Evolutionary conservation across 2,888 invertebrate species (phyloP).

Genomic region (Dryocosmus kuriphilus): DNA sequence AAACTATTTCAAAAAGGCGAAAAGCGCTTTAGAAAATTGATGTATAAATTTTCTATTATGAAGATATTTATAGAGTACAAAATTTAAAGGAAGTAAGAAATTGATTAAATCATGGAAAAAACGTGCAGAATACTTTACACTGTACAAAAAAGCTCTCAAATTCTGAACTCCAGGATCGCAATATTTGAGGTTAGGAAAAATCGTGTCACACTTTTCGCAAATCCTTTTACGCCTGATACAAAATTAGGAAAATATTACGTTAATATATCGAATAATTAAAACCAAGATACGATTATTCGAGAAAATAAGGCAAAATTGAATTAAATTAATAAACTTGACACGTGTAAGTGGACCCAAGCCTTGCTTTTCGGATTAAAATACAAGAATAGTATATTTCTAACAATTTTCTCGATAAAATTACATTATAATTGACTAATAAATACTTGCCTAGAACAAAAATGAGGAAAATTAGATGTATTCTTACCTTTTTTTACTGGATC

Average conservation of each 20-base stretch:
- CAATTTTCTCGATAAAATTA: background rate
- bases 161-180: background rate
- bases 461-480: background rate
- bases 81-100: no score
- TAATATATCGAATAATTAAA: background rate
- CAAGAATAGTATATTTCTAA: background rate
- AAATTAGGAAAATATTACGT: background rate
- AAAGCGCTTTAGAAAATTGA: no score
- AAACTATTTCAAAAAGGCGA: no score
- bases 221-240: background rate
- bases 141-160: no score
- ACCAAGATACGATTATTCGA: background rate
- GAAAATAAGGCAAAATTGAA: background rate
- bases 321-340: background rate
- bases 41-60: no score
- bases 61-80: no score
- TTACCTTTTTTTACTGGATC: background rate
- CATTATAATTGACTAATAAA: background rate
- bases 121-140: no score
- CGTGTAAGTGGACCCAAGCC: background rate
- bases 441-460: background rate
- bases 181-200: slow-evolving; percentile 2
- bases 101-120: no score
- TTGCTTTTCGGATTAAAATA: background rate
- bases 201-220: background rate